Percentiles rank a stretch among this genome's conserved stretches.
Evolutionary conservation across 2,113 vertebrate species (phyloP).

Genomic region (Rhinichthys klamathensis): DNA sequence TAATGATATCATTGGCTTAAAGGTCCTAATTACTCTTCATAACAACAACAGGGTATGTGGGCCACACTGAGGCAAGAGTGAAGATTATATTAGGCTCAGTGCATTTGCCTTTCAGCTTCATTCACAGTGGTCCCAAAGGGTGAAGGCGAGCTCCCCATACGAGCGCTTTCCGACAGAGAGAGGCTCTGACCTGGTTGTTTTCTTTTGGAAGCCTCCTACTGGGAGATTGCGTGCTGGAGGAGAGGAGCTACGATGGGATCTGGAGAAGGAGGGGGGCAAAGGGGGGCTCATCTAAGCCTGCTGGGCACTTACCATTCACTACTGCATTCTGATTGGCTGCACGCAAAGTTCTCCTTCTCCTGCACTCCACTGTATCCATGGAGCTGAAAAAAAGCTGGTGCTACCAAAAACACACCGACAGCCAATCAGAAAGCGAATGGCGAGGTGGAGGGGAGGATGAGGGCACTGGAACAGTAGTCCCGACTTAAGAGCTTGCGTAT

Average conservation of each 20-base stretch:
- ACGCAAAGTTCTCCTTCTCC: constrained; percentile 68
- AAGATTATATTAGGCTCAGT: constrained; percentile 15
- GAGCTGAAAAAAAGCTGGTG: constrained; percentile 75
- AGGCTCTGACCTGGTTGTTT: constrained; percentile 60
- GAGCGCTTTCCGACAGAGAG: constrained; percentile 30
- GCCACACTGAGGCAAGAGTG: constrained; percentile 16
- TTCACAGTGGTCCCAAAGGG: constrained; percentile 32
- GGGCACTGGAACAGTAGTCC: constrained; percentile 71
- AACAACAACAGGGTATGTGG: constrained; percentile 16
- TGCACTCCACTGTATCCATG: constrained; percentile 80
- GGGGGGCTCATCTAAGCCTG: constrained; percentile 66
- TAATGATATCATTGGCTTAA: background rate
- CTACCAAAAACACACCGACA: constrained; percentile 73
- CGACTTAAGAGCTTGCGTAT: constrained; percentile 70
- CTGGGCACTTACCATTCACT: constrained; percentile 68
- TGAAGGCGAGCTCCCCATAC: background rate
- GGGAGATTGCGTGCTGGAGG: constrained; percentile 71
- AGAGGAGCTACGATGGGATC: constrained; percentile 29
- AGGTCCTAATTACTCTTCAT: background rate
- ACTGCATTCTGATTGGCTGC: constrained; percentile 73
- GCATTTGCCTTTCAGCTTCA: constrained; percentile 27
- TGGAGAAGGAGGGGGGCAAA: background rate
- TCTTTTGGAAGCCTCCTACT: constrained; percentile 72
- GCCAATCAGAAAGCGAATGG: constrained; percentile 67
- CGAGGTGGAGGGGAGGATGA: constrained; percentile 50